phyloP scores from a whole-genome alignment of 2,888 invertebrate genomes.

The Clivina fossor region DNA sequence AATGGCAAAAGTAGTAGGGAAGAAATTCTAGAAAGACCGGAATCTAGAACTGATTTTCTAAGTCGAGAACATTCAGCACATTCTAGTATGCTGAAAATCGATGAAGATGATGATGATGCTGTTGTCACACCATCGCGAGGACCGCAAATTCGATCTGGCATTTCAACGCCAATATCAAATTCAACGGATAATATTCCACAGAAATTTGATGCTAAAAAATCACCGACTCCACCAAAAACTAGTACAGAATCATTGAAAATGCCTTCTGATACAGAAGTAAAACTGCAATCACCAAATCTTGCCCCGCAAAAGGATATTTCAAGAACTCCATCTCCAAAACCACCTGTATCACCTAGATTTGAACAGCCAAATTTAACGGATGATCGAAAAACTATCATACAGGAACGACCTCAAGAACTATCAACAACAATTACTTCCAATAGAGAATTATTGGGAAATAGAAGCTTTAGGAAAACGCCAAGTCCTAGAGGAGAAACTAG shows the following conservation, averaged over 20 bases:
- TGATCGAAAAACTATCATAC: neutral
- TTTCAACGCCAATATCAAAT: conserved; percentile 17
- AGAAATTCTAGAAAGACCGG: conserved; percentile 45
- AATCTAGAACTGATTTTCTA: conserved; percentile 45
- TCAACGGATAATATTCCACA: conserved; percentile 28
- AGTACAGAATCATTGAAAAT: conserved; percentile 9
- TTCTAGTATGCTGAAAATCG: conserved; percentile 28
- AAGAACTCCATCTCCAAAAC: conserved; percentile 10
- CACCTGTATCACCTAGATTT: conserved; percentile 6
- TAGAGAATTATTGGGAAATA: too few relatives aligned
- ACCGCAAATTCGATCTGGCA: conserved; percentile 14
- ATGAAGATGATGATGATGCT: conserved; percentile 35
- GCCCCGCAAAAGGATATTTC: conserved; percentile 19
- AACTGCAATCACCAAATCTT: conserved; percentile 14
- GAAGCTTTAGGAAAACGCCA: too few relatives aligned
- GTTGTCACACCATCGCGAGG: conserved; percentile 28
- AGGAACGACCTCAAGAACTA: conserved; percentile 9
- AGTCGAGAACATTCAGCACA: conserved; percentile 41
- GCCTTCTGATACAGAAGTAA: conserved; percentile 3
- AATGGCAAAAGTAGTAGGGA: conserved; percentile 38
- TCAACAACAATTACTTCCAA: neutral
- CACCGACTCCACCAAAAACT: conserved; percentile 18
- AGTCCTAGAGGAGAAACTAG: conserved; percentile 19
- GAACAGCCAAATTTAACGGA: neutral
- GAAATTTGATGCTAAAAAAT: conserved; percentile 21